These are phyloP conservation scores for Pardosa pseudoannulata DNA, from an alignment of 2,888 invertebrate species.

Conservation along the genomic window DNA sequence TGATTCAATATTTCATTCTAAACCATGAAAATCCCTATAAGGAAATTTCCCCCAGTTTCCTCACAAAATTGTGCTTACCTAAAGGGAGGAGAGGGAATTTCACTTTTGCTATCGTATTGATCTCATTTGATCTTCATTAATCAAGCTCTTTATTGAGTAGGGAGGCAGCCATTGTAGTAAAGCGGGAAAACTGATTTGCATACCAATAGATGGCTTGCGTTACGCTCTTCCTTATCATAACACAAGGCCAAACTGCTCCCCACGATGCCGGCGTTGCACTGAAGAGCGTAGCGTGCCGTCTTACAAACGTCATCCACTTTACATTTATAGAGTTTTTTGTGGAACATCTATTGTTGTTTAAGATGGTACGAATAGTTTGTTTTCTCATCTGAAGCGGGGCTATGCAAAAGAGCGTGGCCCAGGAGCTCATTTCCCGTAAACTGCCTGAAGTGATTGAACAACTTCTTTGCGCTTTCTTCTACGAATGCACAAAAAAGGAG, in stretches of 20 bases:
- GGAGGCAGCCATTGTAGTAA: slow-evolving; percentile 75
- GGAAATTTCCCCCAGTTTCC: neutral
- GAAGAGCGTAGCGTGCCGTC: neutral
- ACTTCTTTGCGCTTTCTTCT: neutral
- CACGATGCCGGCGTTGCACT: neutral
- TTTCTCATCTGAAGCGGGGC: slow-evolving; percentile 1
- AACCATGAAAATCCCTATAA: neutral
- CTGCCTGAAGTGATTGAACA: slow-evolving; percentile 14
- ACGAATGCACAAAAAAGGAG: neutral
- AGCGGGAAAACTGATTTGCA: slow-evolving; percentile 57
- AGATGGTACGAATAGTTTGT: neutral
- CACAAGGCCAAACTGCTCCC: slow-evolving; percentile 22
- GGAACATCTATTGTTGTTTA: slow-evolving; percentile 15
- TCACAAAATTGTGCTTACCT: neutral
- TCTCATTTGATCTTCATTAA: slow-evolving; percentile 77
- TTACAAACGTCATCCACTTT: slow-evolving; percentile 30
- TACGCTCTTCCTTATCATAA: slow-evolving; percentile 63
- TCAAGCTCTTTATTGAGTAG: slow-evolving; percentile 73
- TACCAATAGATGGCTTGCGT: slow-evolving; percentile 56
- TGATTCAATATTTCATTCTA: too few species aligned
- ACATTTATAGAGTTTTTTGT: slow-evolving; percentile 48
- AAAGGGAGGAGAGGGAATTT: slow-evolving; percentile 21
- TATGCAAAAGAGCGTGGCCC: neutral
- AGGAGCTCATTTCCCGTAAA: slow-evolving; percentile 10
- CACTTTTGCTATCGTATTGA: slow-evolving; percentile 70